A percentile compares a stretch with the other conserved stretches of the same genome.
phyloP scores from a whole-genome alignment of 2,797 vertebrate genomes.

The Helicolenus hilgendorfi region DNA sequence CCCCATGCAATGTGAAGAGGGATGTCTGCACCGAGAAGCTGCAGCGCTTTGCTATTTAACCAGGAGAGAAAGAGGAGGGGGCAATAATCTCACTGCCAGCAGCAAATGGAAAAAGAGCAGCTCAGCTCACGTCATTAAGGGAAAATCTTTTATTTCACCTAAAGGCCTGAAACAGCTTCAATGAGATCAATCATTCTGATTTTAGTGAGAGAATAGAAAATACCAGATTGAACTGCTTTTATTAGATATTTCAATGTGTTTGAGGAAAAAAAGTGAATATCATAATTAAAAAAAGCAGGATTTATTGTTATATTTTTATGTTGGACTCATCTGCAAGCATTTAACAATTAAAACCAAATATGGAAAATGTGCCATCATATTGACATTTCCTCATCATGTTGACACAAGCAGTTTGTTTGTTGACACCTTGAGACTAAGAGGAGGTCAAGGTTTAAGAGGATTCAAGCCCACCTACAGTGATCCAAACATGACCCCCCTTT shows the following conservation, averaged over 20 bases:
- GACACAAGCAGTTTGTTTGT: constrained; percentile 26
- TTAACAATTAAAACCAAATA: background rate
- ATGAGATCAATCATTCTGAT: constrained; percentile 42
- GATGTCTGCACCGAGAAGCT: constrained; percentile 54
- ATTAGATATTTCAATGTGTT: background rate
- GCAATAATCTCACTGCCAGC: constrained; percentile 79
- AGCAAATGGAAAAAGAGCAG: constrained; percentile 90
- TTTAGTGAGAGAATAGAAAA: constrained; percentile 13
- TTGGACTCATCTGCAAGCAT: background rate
- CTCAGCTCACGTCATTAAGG: constrained; percentile 78
- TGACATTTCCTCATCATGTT: background rate
- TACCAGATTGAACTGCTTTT: background rate
- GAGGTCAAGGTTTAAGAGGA: constrained; percentile 78
- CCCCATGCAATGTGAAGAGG: constrained; percentile 38
- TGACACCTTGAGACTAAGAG: constrained; percentile 52
- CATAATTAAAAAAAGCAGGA: background rate
- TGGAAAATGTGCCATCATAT: background rate
- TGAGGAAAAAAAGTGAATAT: background rate
- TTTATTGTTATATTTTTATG: background rate
- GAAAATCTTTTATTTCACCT: constrained; percentile 71
- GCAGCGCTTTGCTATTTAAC: constrained; percentile 86
- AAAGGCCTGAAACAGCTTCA: constrained; percentile 51
- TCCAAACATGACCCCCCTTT: constrained; percentile 46
- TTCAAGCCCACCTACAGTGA: constrained; percentile 69
- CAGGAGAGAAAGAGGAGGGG: constrained; percentile 69